A percentile compares a stretch with the other conserved stretches of the same genome.
Conservation (phyloP, 2,797 vertebrate genomes). For the Sebastes aleutianus region DNA sequence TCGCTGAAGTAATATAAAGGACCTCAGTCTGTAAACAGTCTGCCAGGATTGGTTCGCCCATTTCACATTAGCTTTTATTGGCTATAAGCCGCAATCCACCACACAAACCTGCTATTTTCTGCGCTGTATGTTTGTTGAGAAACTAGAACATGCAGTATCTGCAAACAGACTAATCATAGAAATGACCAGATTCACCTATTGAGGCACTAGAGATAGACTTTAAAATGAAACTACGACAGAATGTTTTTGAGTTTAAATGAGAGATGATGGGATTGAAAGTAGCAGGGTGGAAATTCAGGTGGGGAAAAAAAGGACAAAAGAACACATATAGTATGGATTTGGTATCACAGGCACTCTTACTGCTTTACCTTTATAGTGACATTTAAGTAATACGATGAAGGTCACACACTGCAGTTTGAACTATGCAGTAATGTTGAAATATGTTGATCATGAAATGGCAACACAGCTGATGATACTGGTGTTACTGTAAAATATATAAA, state of each 20-base stretch:
- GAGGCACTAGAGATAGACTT: not conserved
- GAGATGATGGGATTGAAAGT: not conserved
- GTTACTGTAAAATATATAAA: constrained; percentile 24
- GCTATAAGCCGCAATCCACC: not conserved
- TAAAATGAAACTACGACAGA: not conserved
- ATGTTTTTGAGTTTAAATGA: not conserved
- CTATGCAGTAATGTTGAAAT: constrained; percentile 11
- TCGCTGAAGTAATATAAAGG: constrained; percentile 42
- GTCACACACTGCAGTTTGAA: constrained; percentile 5
- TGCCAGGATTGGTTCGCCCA: constrained; percentile 17
- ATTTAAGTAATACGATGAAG: constrained; percentile 16
- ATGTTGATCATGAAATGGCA: constrained; percentile 20
- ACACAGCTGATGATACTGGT: constrained; percentile 7
- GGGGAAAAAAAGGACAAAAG: not conserved
- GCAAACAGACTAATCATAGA: not conserved
- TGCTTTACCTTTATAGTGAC: not conserved
- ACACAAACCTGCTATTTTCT: constrained; percentile 3
- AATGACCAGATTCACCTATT: not conserved
- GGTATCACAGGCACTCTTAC: not conserved
- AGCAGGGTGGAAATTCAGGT: not conserved
- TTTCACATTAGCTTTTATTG: constrained; percentile 49
- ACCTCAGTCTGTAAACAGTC: constrained; percentile 42
- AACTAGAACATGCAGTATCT: not conserved
- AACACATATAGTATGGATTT: not conserved
- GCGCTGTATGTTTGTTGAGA: not conserved